phyloP scores from a whole-genome alignment of 2,888 invertebrate species.

The Muscina levida region DNA sequence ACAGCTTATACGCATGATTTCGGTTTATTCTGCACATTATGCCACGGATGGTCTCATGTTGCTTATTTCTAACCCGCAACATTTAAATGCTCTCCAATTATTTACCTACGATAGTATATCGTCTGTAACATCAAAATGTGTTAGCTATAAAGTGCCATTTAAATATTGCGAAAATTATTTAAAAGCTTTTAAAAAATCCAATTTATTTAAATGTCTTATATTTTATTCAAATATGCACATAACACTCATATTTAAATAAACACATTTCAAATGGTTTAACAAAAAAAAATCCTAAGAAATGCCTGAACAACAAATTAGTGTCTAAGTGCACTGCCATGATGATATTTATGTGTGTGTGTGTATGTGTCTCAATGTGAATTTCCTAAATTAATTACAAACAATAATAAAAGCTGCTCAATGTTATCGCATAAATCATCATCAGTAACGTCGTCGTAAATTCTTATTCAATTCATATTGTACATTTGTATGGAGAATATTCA shows the following conservation, averaged over 20 bases:
- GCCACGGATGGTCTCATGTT: too few relatives aligned
- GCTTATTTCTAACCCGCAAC: too few relatives aligned
- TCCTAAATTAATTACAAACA: conserved; percentile 37
- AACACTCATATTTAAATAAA: neutral
- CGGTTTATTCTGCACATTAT: too few relatives aligned
- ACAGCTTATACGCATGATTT: too few relatives aligned
- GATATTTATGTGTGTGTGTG: too few relatives aligned
- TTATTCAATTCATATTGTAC: too few relatives aligned
- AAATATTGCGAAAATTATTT: neutral
- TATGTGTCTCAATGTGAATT: too few relatives aligned
- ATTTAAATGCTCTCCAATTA: too few relatives aligned
- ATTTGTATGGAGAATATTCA: conserved; percentile 26
- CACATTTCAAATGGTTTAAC: conserved; percentile 9
- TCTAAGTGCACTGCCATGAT: conserved; percentile 28
- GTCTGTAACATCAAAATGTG: too few relatives aligned
- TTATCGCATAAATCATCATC: conserved; percentile 35
- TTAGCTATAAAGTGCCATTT: neutral
- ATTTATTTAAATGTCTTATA: conserved; percentile 23
- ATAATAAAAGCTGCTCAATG: conserved; percentile 31
- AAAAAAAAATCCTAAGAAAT: conserved; percentile 16
- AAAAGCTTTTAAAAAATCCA: conserved; percentile 8
- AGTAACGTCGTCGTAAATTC: conserved; percentile 1
- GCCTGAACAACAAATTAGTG: conserved; percentile 6
- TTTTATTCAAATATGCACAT: neutral
- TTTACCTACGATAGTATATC: too few relatives aligned